Percentiles rank a stretch among this genome's conserved stretches.
phyloP scores from a whole-genome alignment of 2,888 invertebrate species.

The Drosophila paucipuncta region DNA sequence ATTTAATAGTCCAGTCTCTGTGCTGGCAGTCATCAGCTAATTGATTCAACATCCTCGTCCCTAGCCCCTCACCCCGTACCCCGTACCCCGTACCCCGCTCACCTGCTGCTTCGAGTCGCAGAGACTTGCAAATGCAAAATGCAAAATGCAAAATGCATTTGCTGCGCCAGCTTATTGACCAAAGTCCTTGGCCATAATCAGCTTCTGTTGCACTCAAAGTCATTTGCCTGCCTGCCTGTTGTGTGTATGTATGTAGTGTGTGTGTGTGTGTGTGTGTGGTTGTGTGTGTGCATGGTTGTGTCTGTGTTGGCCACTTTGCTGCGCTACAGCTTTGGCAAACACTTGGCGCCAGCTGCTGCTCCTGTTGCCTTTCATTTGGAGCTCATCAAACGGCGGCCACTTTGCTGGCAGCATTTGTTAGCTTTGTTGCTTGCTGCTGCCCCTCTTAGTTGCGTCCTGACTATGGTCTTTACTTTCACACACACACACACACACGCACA shows the following conservation, averaged over 20 bases:
- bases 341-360: conserved; percentile 60
- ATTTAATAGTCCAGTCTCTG: neutral
- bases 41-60: conserved; percentile 49
- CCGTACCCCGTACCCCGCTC: neutral
- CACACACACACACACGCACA: neutral
- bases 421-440: conserved; percentile 1
- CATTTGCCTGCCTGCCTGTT: conserved; percentile 45
- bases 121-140: conserved; percentile 25
- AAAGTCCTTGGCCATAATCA: conserved; percentile 72
- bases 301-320: conserved; percentile 61
- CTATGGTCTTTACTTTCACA: neutral
- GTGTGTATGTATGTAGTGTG: neutral
- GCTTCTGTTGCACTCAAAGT: conserved; percentile 72
- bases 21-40: conserved; percentile 54
- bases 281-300: conserved; percentile 2
- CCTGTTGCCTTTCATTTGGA: conserved; percentile 61
- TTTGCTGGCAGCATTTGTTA: conserved; percentile 48
- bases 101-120: neutral
- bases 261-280: neutral
- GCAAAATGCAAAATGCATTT: conserved; percentile 51
- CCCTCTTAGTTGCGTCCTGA: conserved; percentile 3
- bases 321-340: conserved; percentile 62
- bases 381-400: conserved; percentile 56
- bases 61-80: neutral
- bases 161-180: conserved; percentile 52